Percentiles rank a stretch among this genome's conserved stretches.
phyloP scores from a whole-genome alignment of 2,888 invertebrate genomes.

The Syritta pipiens region DNA sequence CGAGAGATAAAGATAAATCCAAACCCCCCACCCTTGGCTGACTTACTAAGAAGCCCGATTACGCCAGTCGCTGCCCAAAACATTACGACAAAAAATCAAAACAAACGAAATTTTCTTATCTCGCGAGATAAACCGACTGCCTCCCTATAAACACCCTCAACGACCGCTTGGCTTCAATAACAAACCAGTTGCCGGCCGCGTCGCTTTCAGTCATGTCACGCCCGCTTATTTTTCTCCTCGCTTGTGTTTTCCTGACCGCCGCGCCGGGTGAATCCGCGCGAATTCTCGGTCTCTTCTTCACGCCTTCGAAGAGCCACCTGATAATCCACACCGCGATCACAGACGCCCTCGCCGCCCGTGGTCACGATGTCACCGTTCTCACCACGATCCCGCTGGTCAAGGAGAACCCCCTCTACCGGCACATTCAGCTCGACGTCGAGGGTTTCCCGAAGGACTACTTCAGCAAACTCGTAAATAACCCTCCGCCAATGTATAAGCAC shows the following conservation, averaged over 20 bases:
- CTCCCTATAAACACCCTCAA: not conserved
- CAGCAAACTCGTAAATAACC: slow-evolving; percentile 60
- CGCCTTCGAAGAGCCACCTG: slow-evolving; percentile 74
- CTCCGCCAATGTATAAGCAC: slow-evolving; percentile 60
- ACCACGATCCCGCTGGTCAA: slow-evolving; percentile 69
- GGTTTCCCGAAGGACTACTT: slow-evolving; percentile 56
- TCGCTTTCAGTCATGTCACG: not conserved
- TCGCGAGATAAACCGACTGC: too few relatives aligned
- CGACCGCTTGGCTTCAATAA: not conserved
- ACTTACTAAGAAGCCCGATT: too few relatives aligned
- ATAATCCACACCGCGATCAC: slow-evolving; percentile 74
- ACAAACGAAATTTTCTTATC: too few relatives aligned
- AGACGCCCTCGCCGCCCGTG: slow-evolving; percentile 73
- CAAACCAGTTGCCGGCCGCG: not conserved
- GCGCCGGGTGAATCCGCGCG: slow-evolving; percentile 69
- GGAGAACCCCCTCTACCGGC: slow-evolving; percentile 71
- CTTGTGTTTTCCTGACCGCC: not conserved
- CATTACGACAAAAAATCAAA: too few relatives aligned
- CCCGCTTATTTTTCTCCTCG: not conserved
- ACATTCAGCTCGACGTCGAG: slow-evolving; percentile 60
- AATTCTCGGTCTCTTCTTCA: slow-evolving; percentile 74
- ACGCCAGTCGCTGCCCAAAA: too few relatives aligned
- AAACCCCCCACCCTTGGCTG: too few relatives aligned
- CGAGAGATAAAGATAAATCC: not conserved
- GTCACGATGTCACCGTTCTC: slow-evolving; percentile 76